These are phyloP conservation scores for Lysiphlebus fabarum DNA, from an alignment of 1,140 invertebrate genomes.

Conservation along the genomic window DNA sequence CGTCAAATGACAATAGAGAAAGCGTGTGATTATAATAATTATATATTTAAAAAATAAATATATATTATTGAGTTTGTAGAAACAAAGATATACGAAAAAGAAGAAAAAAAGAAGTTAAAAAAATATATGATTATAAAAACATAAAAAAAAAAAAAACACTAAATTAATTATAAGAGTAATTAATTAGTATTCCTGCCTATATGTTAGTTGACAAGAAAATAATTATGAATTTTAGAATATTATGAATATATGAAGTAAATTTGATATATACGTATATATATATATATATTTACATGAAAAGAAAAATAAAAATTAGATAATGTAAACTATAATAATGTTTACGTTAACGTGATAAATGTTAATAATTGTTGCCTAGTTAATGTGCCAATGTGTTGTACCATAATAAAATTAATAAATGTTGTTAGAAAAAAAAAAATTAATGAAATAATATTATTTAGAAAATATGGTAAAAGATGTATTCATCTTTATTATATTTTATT, in stretches of 20 bases:
- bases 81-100: too few relatives aligned
- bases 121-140: not conserved
- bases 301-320: conserved; percentile 24
- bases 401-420: conserved; percentile 44
- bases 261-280: conserved; percentile 31
- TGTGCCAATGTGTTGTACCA: conserved; percentile 41
- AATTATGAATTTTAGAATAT: conserved; percentile 22
- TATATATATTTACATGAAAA: conserved; percentile 32
- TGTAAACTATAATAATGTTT: conserved; percentile 33
- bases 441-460: not conserved
- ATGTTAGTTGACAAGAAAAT: conserved; percentile 22
- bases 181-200: conserved; percentile 21
- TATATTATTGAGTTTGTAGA: not conserved
- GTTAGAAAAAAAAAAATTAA: conserved; percentile 25
- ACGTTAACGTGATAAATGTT: conserved; percentile 45
- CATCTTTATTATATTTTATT: conserved; percentile 19
- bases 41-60: not conserved
- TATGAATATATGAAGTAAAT: conserved; percentile 23
- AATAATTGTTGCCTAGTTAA: conserved; percentile 48
- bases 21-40: not conserved
- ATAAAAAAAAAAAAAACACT: not conserved
- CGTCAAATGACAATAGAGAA: conserved; percentile 12
- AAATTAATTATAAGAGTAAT: not conserved
- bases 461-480: not conserved
- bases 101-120: too few relatives aligned